Base-by-base conservation (phyloP, 2,113 vertebrate species). In the Callionymus lyra region DNA sequence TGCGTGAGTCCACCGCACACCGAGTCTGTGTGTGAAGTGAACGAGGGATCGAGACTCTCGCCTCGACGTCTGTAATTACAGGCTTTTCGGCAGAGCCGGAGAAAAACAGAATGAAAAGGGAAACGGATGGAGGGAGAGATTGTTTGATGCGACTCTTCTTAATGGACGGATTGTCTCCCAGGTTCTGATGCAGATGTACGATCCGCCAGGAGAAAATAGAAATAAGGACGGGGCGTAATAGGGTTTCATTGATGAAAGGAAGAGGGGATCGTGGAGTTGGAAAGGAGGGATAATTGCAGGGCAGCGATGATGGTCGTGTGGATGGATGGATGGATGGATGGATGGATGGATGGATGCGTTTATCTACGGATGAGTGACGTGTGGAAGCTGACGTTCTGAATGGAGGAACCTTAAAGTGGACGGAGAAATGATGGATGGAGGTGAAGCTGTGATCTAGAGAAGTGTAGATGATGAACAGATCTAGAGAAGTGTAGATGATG, bases 1-100 rank as follows among this genome's bases (percentile, higher is more conserved):
- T 27, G 62, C 38, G 6, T 59, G 67, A 57, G 18, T 70, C 47
- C 44, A 38, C 58, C 49, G 13, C 61, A 64, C 45, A 57, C 56
- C 60, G 56, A 47, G 49, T 50, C 33, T 16, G 38, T 38, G 47
- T 35, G 52, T 59, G 67, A 66, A 51, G 56, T 54, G 64, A 77
- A 65, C 52, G 41, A 54, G 42, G 49, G 58, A 60, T 66, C 55
- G 53, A 55, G 41, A 63, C 33, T 34, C 56, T 66, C 63, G 46
- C 48, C 51, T 27, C 38, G 15, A 15, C 44, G 37, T 62, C 43
- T 63, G 16, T 75, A 72, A 59, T 73, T 71, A 68, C 53, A 70
- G 63, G 57, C 59, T 70, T 71, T 63, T 53, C n/a, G 43, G 31
- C 50, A 14, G 40, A 58, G 37, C 16, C 6, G 43, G 33, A 67